phyloP scores from a whole-genome alignment of 2,113 vertebrate genomes.

The Shinisaurus crocodilurus region DNA sequence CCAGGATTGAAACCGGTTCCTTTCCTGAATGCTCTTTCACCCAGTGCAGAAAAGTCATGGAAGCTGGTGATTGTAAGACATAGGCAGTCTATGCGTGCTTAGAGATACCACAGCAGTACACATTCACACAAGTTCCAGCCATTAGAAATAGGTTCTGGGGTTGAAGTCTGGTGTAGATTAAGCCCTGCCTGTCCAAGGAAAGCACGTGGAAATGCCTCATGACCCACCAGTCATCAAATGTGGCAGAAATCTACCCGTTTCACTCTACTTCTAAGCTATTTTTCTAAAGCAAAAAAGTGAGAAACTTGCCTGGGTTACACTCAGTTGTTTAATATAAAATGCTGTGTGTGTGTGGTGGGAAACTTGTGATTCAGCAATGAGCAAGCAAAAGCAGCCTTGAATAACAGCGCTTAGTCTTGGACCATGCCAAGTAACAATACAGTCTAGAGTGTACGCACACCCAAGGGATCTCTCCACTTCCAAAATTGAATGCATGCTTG shows the following conservation, averaged over 20 bases:
- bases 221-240: background rate
- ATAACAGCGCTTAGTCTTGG: background rate
- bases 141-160: background rate
- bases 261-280: background rate
- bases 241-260: background rate
- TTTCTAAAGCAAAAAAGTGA: background rate
- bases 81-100: background rate
- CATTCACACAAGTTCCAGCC: background rate
- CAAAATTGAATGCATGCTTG: background rate
- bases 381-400: background rate
- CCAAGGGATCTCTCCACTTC: background rate
- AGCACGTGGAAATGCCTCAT: background rate
- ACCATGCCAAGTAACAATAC: background rate
- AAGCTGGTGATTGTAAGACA: background rate
- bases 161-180: background rate
- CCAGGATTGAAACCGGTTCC: background rate
- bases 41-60: background rate
- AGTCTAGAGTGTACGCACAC: background rate
- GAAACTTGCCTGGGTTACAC: background rate
- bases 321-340: background rate
- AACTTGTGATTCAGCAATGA: background rate
- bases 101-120: background rate
- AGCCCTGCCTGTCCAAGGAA: background rate
- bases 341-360: background rate
- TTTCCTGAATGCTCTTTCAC: background rate